Conservation (phyloP, 2,797 vertebrate genomes). For the Poeciliopsis paucimaculata region DNA sequence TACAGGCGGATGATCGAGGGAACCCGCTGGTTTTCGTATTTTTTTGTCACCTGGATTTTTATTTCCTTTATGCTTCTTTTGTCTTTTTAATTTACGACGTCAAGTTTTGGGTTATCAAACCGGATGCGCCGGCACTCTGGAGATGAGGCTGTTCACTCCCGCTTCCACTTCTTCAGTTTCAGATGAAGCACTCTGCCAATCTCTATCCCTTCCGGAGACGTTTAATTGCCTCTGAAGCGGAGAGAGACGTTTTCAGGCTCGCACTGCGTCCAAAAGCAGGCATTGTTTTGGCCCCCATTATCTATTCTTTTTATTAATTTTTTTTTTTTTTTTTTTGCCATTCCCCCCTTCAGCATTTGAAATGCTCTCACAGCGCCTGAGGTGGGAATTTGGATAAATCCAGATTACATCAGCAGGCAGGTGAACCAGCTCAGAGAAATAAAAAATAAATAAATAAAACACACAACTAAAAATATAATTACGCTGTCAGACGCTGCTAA, state of each 20-base stretch:
- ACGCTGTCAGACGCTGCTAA: slow-evolving; percentile 52
- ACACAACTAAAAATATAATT: slow-evolving; percentile 59
- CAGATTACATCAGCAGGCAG: slow-evolving; percentile 69
- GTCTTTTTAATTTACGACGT: slow-evolving; percentile 25
- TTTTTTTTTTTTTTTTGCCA: slow-evolving; percentile 7
- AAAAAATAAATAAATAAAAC: slow-evolving; percentile 19
- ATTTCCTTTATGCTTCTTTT: not conserved
- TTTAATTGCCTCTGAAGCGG: slow-evolving; percentile 68
- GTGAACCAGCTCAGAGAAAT: slow-evolving; percentile 50
- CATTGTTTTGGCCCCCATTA: slow-evolving; percentile 29
- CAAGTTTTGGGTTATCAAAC: slow-evolving; percentile 32
- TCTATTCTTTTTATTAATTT: slow-evolving; percentile 7
- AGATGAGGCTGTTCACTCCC: slow-evolving; percentile 35
- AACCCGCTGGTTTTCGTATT: slow-evolving; percentile 1
- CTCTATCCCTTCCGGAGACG: slow-evolving; percentile 56
- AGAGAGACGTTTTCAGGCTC: slow-evolving; percentile 43
- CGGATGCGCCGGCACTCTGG: slow-evolving; percentile 15
- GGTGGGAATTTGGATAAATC: slow-evolving; percentile 65
- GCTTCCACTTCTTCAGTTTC: slow-evolving; percentile 38
- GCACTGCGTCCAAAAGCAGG: slow-evolving; percentile 24
- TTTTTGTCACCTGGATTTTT: not conserved
- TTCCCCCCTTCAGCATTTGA: slow-evolving; percentile 40
- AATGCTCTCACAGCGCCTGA: slow-evolving; percentile 24
- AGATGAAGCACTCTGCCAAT: slow-evolving; percentile 54
- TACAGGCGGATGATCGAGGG: slow-evolving; percentile 8